Evolutionary conservation across 1,140 invertebrate genomes (phyloP).

Genomic region (Tetramorium simillimum): DNA sequence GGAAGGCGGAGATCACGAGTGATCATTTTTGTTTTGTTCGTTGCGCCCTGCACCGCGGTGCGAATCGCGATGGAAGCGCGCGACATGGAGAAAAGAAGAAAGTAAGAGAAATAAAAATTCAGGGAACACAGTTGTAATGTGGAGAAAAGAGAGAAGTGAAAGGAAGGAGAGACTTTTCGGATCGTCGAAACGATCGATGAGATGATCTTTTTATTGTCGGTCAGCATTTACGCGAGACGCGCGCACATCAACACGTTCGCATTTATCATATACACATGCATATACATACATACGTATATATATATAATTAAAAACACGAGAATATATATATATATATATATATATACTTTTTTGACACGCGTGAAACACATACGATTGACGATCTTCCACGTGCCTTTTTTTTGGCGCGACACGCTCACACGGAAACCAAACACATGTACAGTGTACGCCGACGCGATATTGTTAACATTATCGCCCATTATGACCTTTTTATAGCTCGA

Average conservation of each 20-base stretch:
- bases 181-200: conserved; percentile 5
- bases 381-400: conserved; percentile 68
- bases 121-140: conserved; percentile 10
- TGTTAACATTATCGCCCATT: conserved; percentile 64
- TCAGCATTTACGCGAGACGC: conserved; percentile 64
- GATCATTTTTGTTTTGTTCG: conserved; percentile 11
- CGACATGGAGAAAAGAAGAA: not conserved
- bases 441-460: conserved; percentile 51
- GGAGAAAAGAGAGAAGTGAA: conserved; percentile 17
- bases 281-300: not conserved
- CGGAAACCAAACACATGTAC: conserved; percentile 46
- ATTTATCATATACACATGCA: conserved; percentile 57
- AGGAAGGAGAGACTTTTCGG: conserved; percentile 12
- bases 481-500: conserved; percentile 72
- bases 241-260: conserved; percentile 56
- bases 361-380: conserved; percentile 66
- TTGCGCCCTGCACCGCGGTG: conserved; percentile 40
- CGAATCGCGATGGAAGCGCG: conserved; percentile 28
- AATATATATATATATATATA: conserved; percentile 46
- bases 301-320: conserved; percentile 32
- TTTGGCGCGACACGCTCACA: conserved; percentile 63
- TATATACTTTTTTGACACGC: conserved; percentile 19
- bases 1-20: conserved; percentile 48
- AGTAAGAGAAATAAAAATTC: conserved; percentile 33
- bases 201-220: conserved; percentile 44